These are phyloP conservation scores for Hypsibius dujardini DNA, from an alignment of 1,140 invertebrate species.

Conservation along the genomic window DNA sequence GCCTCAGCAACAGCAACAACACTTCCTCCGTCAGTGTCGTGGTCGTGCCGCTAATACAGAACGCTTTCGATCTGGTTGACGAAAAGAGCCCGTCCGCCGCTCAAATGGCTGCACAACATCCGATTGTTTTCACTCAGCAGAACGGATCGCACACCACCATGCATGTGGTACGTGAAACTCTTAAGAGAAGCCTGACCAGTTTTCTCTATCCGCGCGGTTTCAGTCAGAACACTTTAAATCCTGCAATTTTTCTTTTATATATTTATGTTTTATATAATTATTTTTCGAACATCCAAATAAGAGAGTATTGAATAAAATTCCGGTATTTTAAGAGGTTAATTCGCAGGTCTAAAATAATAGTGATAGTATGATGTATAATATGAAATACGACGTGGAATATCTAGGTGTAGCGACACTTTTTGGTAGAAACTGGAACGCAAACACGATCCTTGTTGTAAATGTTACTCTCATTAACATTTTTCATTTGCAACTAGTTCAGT, in stretches of 20 bases:
- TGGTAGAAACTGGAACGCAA: too few relatives aligned
- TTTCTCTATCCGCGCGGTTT: too few relatives aligned
- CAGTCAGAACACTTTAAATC: not conserved
- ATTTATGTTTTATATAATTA: not conserved
- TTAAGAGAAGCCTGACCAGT: too few relatives aligned
- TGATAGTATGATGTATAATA: too few relatives aligned
- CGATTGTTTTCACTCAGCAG: not conserved
- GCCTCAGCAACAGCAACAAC: not conserved
- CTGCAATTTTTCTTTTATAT: not conserved
- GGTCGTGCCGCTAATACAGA: slow-evolving; percentile 6
- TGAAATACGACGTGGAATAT: too few relatives aligned
- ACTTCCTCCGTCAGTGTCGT: not conserved
- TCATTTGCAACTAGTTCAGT: too few relatives aligned
- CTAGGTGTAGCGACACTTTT: too few relatives aligned
- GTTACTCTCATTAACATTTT: too few relatives aligned
- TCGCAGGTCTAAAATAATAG: too few relatives aligned
- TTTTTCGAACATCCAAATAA: not conserved
- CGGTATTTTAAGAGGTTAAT: slow-evolving; percentile 5
- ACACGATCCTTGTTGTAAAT: too few relatives aligned
- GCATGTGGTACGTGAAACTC: slow-evolving; percentile 11
- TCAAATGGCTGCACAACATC: not conserved
- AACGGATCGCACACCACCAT: slow-evolving; percentile 2
- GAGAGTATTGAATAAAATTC: not conserved
- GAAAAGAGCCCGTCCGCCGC: not conserved
- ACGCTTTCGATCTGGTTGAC: slow-evolving; percentile 3